These are phyloP conservation scores for Nothura maculosa DNA, from an alignment of 2,797 vertebrate species.

Conservation along the genomic window DNA sequence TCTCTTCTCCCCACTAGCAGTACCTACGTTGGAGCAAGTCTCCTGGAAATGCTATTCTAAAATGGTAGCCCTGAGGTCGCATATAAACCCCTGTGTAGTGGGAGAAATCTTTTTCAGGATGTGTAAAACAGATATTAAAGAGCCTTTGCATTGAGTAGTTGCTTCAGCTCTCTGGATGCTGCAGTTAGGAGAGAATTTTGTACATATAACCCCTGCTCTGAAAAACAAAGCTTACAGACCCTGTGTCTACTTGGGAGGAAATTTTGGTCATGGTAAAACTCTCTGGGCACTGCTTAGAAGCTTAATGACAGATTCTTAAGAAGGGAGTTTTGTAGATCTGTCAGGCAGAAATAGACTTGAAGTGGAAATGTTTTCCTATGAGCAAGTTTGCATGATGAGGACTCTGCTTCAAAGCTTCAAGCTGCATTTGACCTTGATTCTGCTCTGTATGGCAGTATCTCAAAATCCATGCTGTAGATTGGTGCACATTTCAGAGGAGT, in stretches of 20 bases:
- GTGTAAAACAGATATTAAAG: not conserved
- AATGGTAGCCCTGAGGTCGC: not conserved
- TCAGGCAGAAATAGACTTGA: not conserved
- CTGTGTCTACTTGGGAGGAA: not conserved
- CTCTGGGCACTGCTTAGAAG: not conserved
- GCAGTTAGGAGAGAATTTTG: not conserved
- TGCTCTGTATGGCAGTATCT: not conserved
- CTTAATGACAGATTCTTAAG: not conserved
- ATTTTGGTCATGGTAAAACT: not conserved
- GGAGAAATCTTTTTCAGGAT: not conserved
- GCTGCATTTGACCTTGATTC: not conserved
- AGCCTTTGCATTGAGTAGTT: not conserved
- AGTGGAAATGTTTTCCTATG: not conserved
- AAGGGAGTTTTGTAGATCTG: not conserved
- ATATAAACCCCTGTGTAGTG: not conserved
- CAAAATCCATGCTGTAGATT: not conserved
- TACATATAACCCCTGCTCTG: not conserved
- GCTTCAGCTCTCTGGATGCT: not conserved
- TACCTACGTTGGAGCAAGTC: not conserved
- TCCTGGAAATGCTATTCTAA: not conserved
- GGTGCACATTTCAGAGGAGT: not conserved
- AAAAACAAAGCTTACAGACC: not conserved
- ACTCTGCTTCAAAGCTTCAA: not conserved
- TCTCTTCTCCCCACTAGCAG: not conserved
- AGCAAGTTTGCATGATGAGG: not conserved